A percentile compares a stretch with the other conserved stretches of the same genome.
These are phyloP conservation scores for Octopus sinensis DNA, from an alignment of 1,140 invertebrate species.

Conservation along the genomic window DNA sequence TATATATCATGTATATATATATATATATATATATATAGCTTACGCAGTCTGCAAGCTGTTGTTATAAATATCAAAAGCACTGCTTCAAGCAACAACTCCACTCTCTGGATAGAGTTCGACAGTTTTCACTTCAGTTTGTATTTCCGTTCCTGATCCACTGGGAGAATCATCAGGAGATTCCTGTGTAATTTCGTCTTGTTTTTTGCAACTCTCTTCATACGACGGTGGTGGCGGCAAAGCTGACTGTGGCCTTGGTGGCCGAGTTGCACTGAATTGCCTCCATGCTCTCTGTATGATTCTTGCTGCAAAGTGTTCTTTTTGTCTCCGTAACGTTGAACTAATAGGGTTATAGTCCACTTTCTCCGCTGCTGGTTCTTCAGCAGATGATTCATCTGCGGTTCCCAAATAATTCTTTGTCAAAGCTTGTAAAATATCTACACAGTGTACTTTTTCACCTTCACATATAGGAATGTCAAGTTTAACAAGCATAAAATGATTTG, in stretches of 20 bases:
- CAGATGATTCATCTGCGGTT: conserved; percentile 68
- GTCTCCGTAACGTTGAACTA: conserved; percentile 87
- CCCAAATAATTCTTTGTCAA: conserved; percentile 90
- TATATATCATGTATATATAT: conserved; percentile 3
- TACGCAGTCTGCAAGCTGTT: background rate
- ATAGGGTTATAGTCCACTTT: conserved; percentile 87
- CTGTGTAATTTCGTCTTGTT: conserved; percentile 22
- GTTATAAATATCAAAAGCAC: background rate
- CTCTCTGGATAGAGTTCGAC: conserved; percentile 52
- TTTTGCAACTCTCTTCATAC: conserved; percentile 25
- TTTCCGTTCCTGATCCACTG: conserved; percentile 15
- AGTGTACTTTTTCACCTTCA: conserved; percentile 93
- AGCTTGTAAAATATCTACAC: conserved; percentile 95
- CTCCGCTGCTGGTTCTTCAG: conserved; percentile 75
- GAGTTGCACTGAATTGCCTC: conserved; percentile 52
- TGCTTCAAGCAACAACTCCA: conserved; percentile 50
- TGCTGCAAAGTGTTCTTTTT: conserved; percentile 93
- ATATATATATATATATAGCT: background rate
- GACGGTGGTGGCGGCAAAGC: conserved; percentile 25
- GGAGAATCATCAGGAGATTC: conserved; percentile 21
- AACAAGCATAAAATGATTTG: conserved; percentile 97
- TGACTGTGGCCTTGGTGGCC: conserved; percentile 14
- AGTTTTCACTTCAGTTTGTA: conserved; percentile 31
- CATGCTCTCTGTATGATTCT: conserved; percentile 91
- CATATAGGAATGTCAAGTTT: conserved; percentile 98